phyloP scores from a whole-genome alignment of 2,113 vertebrate species.

The Trichechus manatus region DNA sequence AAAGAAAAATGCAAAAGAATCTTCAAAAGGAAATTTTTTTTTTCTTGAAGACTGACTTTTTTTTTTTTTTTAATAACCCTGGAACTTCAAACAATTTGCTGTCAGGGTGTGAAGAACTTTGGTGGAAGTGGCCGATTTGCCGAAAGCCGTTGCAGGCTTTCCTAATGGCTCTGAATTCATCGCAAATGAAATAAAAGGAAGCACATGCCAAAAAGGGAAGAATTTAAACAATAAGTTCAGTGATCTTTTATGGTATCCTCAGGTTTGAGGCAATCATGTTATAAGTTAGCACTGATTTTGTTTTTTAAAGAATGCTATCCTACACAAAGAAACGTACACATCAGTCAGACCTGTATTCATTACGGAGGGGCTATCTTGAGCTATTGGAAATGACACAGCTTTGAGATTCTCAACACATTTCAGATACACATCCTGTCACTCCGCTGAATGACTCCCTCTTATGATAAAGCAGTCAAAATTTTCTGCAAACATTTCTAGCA shows the following conservation, averaged over 20 bases:
- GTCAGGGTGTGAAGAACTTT: constrained; percentile 35
- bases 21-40: constrained; percentile 56
- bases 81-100: constrained; percentile 66
- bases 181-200: constrained; percentile 49
- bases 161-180: constrained; percentile 50
- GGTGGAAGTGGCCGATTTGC: background rate
- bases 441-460: background rate
- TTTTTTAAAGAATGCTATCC: background rate
- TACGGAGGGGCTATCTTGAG: background rate
- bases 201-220: background rate
- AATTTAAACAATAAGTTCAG: constrained; percentile 63
- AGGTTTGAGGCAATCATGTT: background rate
- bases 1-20: constrained; percentile 54
- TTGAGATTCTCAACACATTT: background rate
- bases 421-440: background rate
- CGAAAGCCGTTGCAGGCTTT: constrained; percentile 64
- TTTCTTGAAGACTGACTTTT: constrained; percentile 40
- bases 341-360: background rate
- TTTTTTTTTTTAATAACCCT: background rate
- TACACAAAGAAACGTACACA: background rate
- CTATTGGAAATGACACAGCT: background rate
- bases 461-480: background rate
- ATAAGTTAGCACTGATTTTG: constrained; percentile 13
- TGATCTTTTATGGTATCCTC: background rate
- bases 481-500: background rate